Base-by-base conservation (phyloP, 1,140 invertebrate species). In the Cotesia vestalis region DNA sequence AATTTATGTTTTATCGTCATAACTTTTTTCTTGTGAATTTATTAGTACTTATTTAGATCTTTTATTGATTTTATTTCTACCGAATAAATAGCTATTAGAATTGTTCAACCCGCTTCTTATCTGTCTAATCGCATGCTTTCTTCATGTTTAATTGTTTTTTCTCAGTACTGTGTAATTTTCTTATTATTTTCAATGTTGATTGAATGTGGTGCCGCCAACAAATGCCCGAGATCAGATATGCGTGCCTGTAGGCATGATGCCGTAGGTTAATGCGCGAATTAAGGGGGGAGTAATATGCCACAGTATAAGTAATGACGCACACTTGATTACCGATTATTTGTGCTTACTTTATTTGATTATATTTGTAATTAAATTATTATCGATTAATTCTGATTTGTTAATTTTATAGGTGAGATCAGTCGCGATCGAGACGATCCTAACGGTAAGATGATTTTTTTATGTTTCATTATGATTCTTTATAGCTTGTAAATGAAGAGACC, bases 391-490 rank as follows among this genome's bases (percentile, higher is more conserved):
- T 69, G 38, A 53, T 80, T 55, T 78, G 76, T 83, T 78, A 79
- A 80, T 86, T 84, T 86, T 55, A 4, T 89, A 90, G 89, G 89
- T 89, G 89, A 90, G 79, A 86, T 89, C 80, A 88, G 85, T 82
- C 86, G 89, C 53, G 85, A 87, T 77, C 87, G 88, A 82, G 89
- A 89, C 36, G 89, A 90, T 82, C 79, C 88, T 71, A 88, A 87
- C 79, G 85, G 89, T 90, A 86, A 89, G 87, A 27, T 27, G 27
- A 27, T 27, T 2, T 27, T 27, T 27, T 85, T 38, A 36, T 68
- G 14, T 11, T 14, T 20, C 6, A 59, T 4, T 12, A 57, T 72
- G 40, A 12, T 11, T 27, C n/a, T 35, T 61, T 11, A 68, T 61
- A 27, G 20, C 34, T 66, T 38, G 59, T 68, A 62, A 52, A 4